Evolutionary conservation across 2,113 vertebrate genomes (phyloP).

Genomic region (Bufo bufo): DNA sequence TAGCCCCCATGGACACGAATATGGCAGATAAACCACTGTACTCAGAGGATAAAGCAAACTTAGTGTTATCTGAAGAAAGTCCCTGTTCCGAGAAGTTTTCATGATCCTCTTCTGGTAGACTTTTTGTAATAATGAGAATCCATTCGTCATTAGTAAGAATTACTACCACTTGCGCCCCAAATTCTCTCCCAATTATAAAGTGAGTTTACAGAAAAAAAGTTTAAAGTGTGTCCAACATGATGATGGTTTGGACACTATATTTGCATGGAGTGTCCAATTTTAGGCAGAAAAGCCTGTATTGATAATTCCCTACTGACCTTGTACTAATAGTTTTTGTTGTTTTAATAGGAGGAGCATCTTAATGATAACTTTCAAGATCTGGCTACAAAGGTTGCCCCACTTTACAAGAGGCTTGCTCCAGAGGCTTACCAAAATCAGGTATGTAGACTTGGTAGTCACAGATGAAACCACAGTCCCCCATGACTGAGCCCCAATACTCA

Average conservation of each 20-base stretch:
- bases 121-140: too few relatives aligned
- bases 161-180: too few relatives aligned
- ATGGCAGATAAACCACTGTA: too few relatives aligned
- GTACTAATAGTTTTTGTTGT: neutral
- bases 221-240: too few relatives aligned
- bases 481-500: neutral
- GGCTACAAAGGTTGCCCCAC: constrained; percentile 90
- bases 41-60: too few relatives aligned
- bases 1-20: neutral
- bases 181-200: too few relatives aligned
- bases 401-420: constrained; percentile 89
- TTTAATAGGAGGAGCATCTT: constrained; percentile 85
- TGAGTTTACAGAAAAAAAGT: too few relatives aligned
- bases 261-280: neutral
- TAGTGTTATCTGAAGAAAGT: too few relatives aligned
- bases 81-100: too few relatives aligned
- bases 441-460: neutral
- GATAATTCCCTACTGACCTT: neutral
- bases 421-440: constrained; percentile 98
- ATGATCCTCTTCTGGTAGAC: too few relatives aligned
- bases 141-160: too few relatives aligned
- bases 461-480: neutral
- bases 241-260: too few relatives aligned
- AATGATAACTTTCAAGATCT: constrained; percentile 92
- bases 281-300: neutral